Conservation (phyloP, 1,140 invertebrate species). For the Dysdera silvatica region DNA sequence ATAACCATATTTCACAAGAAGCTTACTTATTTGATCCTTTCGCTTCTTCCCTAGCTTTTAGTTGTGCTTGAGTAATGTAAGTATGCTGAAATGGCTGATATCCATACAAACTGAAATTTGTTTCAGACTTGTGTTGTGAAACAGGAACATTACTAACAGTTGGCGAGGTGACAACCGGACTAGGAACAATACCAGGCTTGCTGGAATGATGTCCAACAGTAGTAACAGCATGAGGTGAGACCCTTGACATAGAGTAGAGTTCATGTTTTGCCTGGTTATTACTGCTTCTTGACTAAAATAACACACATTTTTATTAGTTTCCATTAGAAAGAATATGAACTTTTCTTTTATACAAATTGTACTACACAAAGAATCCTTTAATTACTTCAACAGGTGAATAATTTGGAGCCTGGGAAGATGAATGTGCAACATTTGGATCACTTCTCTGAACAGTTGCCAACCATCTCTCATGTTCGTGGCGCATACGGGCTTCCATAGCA, state of each 20-base stretch:
- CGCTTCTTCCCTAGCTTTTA: conserved; percentile 35
- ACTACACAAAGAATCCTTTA: neutral
- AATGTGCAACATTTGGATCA: conserved; percentile 13
- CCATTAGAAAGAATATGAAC: no score
- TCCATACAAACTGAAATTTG: conserved; percentile 61
- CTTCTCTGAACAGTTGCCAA: conserved; percentile 17
- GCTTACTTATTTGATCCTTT: conserved; percentile 14
- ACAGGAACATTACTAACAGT: no score
- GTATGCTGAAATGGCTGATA: conserved; percentile 58
- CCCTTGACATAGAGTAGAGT: neutral
- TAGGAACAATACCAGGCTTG: conserved; percentile 18
- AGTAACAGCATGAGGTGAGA: neutral
- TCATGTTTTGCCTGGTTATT: neutral
- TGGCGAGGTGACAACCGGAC: conserved; percentile 15
- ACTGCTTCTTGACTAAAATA: neutral
- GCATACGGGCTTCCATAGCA: conserved; percentile 6
- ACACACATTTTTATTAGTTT: neutral
- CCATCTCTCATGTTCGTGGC: conserved; percentile 27
- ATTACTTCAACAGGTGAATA: conserved; percentile 12
- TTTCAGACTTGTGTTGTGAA: conserved; percentile 59
- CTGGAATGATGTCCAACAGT: neutral
- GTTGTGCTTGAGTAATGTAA: conserved; percentile 47
- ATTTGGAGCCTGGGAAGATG: conserved; percentile 3
- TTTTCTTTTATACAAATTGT: conserved; percentile 1
- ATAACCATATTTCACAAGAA: neutral